phyloP scores from a whole-genome alignment of 2,888 invertebrate genomes.

The Eristalis pertinax region DNA sequence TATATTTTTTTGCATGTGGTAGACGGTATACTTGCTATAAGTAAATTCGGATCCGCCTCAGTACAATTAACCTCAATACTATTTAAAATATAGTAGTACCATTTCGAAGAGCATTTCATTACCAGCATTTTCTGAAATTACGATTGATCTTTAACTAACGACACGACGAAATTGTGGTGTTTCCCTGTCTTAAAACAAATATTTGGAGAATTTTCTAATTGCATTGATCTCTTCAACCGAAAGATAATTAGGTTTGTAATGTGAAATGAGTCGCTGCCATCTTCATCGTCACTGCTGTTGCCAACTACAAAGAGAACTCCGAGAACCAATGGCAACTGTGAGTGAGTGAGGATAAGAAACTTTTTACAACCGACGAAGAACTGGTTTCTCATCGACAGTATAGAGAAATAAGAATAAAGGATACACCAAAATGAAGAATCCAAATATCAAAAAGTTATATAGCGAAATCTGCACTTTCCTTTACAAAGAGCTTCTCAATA shows the following conservation, averaged over 20 bases:
- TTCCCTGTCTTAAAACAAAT: not conserved
- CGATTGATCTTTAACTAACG: not conserved
- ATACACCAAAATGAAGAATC: conserved; percentile 22
- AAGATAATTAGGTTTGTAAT: conserved; percentile 37
- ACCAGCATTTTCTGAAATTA: not conserved
- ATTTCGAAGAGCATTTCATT: not conserved
- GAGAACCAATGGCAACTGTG: not conserved
- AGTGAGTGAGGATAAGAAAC: not conserved
- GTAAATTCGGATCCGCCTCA: too few relatives aligned
- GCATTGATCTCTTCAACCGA: conserved; percentile 40
- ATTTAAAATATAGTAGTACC: too few relatives aligned
- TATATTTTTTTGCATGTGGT: too few relatives aligned
- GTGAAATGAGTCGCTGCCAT: not conserved
- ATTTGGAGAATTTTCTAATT: not conserved
- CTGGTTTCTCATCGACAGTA: not conserved
- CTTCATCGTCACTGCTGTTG: conserved; percentile 7
- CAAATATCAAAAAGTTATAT: conserved; percentile 51
- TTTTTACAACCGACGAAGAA: conserved; percentile 3
- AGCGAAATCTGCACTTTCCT: conserved; percentile 40
- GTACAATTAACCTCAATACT: too few relatives aligned
- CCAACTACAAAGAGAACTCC: conserved; percentile 7
- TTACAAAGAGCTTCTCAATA: conserved; percentile 34
- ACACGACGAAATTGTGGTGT: not conserved
- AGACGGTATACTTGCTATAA: too few relatives aligned
- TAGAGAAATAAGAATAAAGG: not conserved